A percentile compares a stretch with the other conserved stretches of the same genome.
phyloP scores from a whole-genome alignment of 1,140 invertebrate species.

The Tetranychus cinnabarinus region DNA sequence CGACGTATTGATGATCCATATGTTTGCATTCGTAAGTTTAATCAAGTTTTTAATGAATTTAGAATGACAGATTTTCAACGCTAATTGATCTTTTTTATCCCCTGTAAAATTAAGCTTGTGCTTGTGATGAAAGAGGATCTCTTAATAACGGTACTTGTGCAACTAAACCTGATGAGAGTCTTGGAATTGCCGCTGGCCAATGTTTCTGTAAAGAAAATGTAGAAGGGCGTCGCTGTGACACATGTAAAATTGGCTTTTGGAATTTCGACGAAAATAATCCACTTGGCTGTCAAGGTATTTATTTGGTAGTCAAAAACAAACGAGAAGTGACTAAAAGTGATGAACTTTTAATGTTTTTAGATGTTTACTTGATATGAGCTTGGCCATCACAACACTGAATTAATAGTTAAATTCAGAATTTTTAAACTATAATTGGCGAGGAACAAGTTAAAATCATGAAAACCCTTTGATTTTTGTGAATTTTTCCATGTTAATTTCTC shows the following conservation, averaged over 20 bases:
- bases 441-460: no score
- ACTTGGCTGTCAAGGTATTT: constrained; percentile 15
- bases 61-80: background rate
- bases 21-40: constrained; percentile 31
- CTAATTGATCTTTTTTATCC: background rate
- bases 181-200: constrained; percentile 48
- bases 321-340: no score
- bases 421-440: no score
- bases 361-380: no score
- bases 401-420: no score
- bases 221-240: constrained; percentile 58
- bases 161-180: constrained; percentile 41
- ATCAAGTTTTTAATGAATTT: no score
- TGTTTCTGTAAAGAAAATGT: constrained; percentile 63
- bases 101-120: constrained; percentile 17
- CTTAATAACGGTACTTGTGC: constrained; percentile 69
- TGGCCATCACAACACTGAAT: no score
- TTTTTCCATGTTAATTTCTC: no score
- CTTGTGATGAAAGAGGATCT: constrained; percentile 42
- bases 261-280: constrained; percentile 26
- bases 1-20: constrained; percentile 49
- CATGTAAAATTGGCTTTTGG: constrained; percentile 40
- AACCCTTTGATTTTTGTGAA: no score
- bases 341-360: no score
- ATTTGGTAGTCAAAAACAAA: no score